These are phyloP conservation scores for Aplocera efformata DNA, from an alignment of 2,888 invertebrate species.

Conservation along the genomic window DNA sequence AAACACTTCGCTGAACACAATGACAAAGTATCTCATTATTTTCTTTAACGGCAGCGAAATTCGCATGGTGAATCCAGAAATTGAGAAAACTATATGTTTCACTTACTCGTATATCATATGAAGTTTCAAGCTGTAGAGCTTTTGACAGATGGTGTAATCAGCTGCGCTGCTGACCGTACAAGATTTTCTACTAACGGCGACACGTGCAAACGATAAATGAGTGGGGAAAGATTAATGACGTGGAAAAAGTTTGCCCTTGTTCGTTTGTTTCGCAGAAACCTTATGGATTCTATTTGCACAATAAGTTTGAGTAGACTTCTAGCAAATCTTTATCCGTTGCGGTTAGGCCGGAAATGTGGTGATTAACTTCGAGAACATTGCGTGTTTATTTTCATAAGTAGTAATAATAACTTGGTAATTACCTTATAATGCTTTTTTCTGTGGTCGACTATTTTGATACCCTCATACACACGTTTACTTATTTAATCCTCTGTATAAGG, in stretches of 20 bases:
- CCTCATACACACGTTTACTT: no score
- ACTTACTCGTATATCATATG: slow-evolving; percentile 4
- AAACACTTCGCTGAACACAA: no score
- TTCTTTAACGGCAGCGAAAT: no score
- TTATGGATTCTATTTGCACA: slow-evolving; percentile 37
- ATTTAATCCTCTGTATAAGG: no score
- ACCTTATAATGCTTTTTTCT: no score
- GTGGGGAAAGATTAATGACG: slow-evolving; percentile 55
- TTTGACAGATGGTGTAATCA: slow-evolving; percentile 41
- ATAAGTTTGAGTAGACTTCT: slow-evolving; percentile 31
- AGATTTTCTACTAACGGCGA: slow-evolving; percentile 45
- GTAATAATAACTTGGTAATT: no score
- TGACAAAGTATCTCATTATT: no score
- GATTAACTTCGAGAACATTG: slow-evolving; percentile 12
- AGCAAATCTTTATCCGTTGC: slow-evolving; percentile 22
- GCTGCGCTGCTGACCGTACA: slow-evolving; percentile 41
- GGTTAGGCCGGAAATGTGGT: slow-evolving; percentile 14
- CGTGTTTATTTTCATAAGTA: slow-evolving; percentile 1
- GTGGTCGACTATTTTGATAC: no score
- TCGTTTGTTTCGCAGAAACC: slow-evolving; percentile 37
- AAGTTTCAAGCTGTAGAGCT: slow-evolving; percentile 25
- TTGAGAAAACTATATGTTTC: slow-evolving; percentile 5
- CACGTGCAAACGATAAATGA: slow-evolving; percentile 55
- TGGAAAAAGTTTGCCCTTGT: slow-evolving; percentile 46
- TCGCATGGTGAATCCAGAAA: no score